Percentiles rank a stretch among this genome's conserved stretches.
These are phyloP conservation scores for Mantis religiosa DNA, from an alignment of 2,888 invertebrate species.

Conservation along the genomic window DNA sequence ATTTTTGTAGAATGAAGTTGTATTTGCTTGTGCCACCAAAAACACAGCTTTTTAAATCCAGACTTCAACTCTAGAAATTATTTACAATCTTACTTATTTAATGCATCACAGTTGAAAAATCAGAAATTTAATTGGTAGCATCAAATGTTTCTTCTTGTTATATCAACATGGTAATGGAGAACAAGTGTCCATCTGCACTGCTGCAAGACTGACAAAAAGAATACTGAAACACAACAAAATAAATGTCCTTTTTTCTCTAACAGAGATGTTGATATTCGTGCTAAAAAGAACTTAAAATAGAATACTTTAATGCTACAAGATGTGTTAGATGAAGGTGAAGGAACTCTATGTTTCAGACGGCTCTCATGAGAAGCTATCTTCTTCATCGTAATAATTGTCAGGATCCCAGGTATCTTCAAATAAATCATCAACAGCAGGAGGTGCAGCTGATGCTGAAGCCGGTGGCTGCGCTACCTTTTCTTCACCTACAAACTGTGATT, in stretches of 20 bases:
- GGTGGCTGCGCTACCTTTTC: background rate
- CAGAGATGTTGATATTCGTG: background rate
- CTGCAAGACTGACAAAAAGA: background rate
- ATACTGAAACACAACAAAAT: background rate
- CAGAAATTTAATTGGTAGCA: background rate
- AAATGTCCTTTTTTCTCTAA: background rate
- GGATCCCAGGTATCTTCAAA: constrained; percentile 12
- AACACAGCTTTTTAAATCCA: background rate
- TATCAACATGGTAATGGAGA: background rate
- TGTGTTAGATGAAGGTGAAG: background rate
- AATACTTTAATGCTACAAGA: background rate
- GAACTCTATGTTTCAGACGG: background rate
- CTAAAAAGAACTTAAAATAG: constrained; percentile 12
- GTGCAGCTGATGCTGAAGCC: background rate
- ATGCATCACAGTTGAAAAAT: background rate
- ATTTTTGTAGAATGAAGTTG: background rate
- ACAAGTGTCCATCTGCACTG: background rate
- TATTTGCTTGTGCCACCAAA: background rate
- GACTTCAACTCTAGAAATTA: background rate
- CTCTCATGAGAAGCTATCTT: constrained; percentile 21
- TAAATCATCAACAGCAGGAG: background rate
- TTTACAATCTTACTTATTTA: background rate
- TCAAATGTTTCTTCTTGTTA: background rate
- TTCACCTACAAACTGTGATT: background rate
- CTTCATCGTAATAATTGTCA: constrained; percentile 9